These are phyloP conservation scores for Apis dorsata DNA, from an alignment of 1,140 invertebrate genomes.

Conservation along the genomic window DNA sequence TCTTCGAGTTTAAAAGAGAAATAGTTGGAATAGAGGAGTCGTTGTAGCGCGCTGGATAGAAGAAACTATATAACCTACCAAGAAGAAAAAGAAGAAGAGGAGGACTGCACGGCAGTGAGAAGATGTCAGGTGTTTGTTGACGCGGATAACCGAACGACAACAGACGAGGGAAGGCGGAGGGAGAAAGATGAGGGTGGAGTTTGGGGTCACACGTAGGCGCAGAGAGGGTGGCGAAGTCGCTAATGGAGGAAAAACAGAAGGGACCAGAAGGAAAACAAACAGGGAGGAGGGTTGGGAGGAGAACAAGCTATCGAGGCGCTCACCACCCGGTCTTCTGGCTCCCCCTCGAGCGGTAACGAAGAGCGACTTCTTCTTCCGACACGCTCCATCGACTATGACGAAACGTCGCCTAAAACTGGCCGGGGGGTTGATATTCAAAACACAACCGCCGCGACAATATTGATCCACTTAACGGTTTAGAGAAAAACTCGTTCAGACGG, in stretches of 20 bases:
- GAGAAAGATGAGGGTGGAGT: not conserved
- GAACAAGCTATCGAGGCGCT: constrained; percentile 22
- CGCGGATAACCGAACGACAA: constrained; percentile 61
- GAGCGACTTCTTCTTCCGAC: constrained; percentile 29
- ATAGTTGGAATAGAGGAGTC: too few species aligned
- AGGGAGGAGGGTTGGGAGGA: constrained; percentile 38
- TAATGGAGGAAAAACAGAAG: constrained; percentile 76
- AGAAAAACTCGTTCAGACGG: constrained; percentile 39
- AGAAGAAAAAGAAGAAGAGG: not conserved
- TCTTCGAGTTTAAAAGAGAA: too few species aligned
- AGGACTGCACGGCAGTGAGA: constrained; percentile 27
- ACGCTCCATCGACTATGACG: constrained; percentile 28
- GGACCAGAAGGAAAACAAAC: constrained; percentile 71
- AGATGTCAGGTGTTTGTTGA: constrained; percentile 65
- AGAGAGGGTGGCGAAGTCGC: constrained; percentile 52
- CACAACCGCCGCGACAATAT: constrained; percentile 38
- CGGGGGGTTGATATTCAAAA: constrained; percentile 52
- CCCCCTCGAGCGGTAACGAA: constrained; percentile 31
- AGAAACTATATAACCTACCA: too few species aligned
- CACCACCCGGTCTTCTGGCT: too few species aligned
- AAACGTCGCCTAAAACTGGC: constrained; percentile 3
- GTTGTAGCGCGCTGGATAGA: too few species aligned
- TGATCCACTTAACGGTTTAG: constrained; percentile 49
- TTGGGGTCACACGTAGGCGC: constrained; percentile 5
- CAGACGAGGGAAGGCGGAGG: constrained; percentile 5